Conservation (phyloP, 2,797 vertebrate genomes). For the Podarcis siculus region DNA sequence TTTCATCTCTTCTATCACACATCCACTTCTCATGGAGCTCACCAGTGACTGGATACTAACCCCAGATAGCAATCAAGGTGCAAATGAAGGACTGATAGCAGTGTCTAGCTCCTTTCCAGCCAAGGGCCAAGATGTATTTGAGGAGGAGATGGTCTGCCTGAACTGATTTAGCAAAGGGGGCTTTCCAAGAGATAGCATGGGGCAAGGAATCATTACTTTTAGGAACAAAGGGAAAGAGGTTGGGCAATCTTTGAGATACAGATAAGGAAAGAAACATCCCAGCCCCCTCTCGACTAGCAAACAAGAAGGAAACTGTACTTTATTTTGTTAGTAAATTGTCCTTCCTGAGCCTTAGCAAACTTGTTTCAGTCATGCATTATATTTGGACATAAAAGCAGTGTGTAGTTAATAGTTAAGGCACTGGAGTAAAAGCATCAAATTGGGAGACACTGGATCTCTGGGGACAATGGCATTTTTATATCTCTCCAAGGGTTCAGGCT, state of each 20-base stretch:
- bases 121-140: not conserved
- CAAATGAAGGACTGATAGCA: not conserved
- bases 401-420: not conserved
- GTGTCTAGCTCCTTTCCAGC: not conserved
- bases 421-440: not conserved
- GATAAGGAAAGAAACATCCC: not conserved
- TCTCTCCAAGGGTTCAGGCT: not conserved
- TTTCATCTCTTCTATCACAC: not conserved
- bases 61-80: not conserved
- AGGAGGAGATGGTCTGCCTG: not conserved
- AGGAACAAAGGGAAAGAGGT: not conserved
- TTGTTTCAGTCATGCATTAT: not conserved
- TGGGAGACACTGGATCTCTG: not conserved
- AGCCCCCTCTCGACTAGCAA: not conserved
- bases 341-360: not conserved
- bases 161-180: not conserved
- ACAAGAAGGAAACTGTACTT: not conserved
- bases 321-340: not conserved
- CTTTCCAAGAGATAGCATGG: not conserved
- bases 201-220: not conserved
- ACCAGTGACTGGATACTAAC: not conserved
- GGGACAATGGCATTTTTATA: not conserved
- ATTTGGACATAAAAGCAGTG: not conserved
- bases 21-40: not conserved
- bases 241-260: not conserved